Evolutionary conservation across 1,140 invertebrate species (phyloP).

Genomic region (Tetramorium parvispinum): DNA sequence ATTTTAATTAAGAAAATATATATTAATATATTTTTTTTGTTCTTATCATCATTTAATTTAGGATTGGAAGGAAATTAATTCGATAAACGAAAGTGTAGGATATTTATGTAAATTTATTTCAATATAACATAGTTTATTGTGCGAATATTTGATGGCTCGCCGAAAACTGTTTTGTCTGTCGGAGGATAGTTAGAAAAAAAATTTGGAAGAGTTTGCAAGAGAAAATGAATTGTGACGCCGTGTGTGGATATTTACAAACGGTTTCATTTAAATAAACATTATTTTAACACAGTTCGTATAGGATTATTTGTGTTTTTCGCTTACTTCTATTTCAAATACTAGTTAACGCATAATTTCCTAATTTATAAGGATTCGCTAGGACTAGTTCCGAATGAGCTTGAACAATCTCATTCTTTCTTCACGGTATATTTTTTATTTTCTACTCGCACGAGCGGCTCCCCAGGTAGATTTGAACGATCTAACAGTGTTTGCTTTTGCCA

Average conservation of each 20-base stretch:
- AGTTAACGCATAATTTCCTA: slow-evolving; percentile 55
- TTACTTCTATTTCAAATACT: slow-evolving; percentile 53
- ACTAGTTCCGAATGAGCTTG: slow-evolving; percentile 72
- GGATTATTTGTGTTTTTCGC: slow-evolving; percentile 8
- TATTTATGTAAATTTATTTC: slow-evolving; percentile 60
- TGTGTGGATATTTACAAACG: slow-evolving; percentile 78
- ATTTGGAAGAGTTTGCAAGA: slow-evolving; percentile 35
- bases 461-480: slow-evolving; percentile 12
- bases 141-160: slow-evolving; percentile 35
- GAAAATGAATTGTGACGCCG: slow-evolving; percentile 17
- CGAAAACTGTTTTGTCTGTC: slow-evolving; percentile 28
- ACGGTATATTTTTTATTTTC: not conserved
- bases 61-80: slow-evolving; percentile 24
- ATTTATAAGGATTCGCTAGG: slow-evolving; percentile 67
- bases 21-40: slow-evolving; percentile 58
- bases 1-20: slow-evolving; percentile 37
- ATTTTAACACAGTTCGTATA: slow-evolving; percentile 75
- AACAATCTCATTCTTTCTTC: slow-evolving; percentile 32
- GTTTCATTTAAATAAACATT: slow-evolving; percentile 74
- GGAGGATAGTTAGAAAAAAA: not conserved
- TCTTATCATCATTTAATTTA: not conserved
- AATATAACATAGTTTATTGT: slow-evolving; percentile 50
- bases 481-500: slow-evolving; percentile 13
- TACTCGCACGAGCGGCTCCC: slow-evolving; percentile 4
- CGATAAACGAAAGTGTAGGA: not conserved